Evolutionary conservation across 2,797 vertebrate genomes (phyloP).

Genomic region (Pseudochromis fuscus): DNA sequence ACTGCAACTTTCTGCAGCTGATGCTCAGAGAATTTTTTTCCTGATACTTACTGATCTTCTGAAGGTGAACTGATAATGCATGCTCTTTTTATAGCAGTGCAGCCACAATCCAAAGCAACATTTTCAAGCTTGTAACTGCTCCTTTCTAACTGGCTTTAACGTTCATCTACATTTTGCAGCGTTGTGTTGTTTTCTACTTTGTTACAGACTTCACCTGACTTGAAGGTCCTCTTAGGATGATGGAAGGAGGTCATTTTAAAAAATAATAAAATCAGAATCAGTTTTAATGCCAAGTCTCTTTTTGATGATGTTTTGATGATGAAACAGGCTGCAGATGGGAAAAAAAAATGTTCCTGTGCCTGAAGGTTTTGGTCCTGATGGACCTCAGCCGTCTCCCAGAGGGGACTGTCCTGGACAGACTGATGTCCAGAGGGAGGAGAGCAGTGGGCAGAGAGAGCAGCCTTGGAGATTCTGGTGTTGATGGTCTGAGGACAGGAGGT

Average conservation of each 20-base stretch:
- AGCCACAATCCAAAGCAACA: neutral
- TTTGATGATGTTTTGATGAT: too few species aligned
- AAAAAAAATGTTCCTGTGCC: too few species aligned
- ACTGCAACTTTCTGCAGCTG: constrained; percentile 46
- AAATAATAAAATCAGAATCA: neutral
- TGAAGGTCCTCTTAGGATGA: neutral
- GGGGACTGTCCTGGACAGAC: too few species aligned
- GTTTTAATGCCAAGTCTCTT: too few species aligned
- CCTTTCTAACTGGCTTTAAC: neutral
- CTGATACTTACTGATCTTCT: constrained; percentile 46
- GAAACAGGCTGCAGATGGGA: too few species aligned
- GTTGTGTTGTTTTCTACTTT: constrained; percentile 10
- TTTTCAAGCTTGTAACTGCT: neutral
- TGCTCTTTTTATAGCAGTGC: constrained; percentile 31
- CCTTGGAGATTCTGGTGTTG: too few species aligned
- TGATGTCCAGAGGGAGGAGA: too few species aligned
- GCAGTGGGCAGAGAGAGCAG: too few species aligned
- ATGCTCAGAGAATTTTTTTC: constrained; percentile 34
- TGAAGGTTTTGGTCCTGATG: too few species aligned
- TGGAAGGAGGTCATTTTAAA: neutral
- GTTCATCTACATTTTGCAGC: constrained; percentile 3
- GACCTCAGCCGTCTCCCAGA: too few species aligned
- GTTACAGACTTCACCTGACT: neutral
- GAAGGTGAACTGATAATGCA: constrained; percentile 39
- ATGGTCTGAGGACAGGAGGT: too few species aligned